Conservation (phyloP, 2,888 invertebrate species). For the Troglohyphantes excavatus region DNA sequence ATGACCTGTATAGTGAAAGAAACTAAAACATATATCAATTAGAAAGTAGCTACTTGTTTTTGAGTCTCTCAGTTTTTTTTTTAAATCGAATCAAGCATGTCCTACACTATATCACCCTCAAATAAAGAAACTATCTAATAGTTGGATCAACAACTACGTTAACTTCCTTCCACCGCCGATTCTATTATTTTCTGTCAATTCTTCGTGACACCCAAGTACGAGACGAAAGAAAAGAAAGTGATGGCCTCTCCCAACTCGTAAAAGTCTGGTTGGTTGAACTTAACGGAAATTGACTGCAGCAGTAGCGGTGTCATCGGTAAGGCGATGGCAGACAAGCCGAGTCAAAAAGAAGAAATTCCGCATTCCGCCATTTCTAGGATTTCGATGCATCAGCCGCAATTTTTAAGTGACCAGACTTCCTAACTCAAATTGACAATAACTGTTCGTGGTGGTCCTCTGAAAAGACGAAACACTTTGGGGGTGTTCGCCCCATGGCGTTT, state of each 20-base stretch:
- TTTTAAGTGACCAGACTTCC: too few species aligned
- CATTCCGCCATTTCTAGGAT: too few species aligned
- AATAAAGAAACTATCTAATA: not conserved
- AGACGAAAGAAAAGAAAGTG: constrained; percentile 20
- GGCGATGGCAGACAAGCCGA: constrained; percentile 2
- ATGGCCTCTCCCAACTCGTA: constrained; percentile 32
- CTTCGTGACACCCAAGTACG: not conserved
- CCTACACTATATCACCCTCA: not conserved
- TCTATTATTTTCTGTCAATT: not conserved
- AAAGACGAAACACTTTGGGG: too few species aligned
- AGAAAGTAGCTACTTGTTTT: too few species aligned
- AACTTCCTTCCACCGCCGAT: not conserved
- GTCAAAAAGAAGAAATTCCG: not conserved
- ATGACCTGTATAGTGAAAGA: too few species aligned
- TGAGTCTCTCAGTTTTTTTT: too few species aligned
- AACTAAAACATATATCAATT: too few species aligned
- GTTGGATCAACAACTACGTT: not conserved
- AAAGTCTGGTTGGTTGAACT: constrained; percentile 53
- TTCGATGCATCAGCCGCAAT: too few species aligned
- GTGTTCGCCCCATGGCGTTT: too few species aligned
- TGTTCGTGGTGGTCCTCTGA: too few species aligned
- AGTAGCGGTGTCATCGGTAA: constrained; percentile 35
- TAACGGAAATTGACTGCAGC: constrained; percentile 50
- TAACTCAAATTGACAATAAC: too few species aligned
- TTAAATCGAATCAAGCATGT: too few species aligned